Base-by-base conservation (phyloP, 2,888 invertebrate species). In the Tenthredo scrophulariae region DNA sequence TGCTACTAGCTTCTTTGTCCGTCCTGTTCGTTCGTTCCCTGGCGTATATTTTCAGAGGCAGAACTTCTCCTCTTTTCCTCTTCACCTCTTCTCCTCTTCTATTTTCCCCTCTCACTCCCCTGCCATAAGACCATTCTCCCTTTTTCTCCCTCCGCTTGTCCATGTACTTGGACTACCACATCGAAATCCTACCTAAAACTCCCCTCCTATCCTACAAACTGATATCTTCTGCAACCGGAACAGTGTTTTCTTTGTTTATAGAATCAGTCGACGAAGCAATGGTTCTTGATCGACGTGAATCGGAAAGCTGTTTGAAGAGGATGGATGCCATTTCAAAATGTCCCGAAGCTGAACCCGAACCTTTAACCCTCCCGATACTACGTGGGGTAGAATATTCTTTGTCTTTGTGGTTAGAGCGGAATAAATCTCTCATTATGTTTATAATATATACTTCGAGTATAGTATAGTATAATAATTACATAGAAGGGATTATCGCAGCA, bases 1-100 rank as follows among this genome's bases (percentile, higher is more conserved):
- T 70, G 80, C 40, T 85, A 67, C 80, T 54, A n/a, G 65, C 85
- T 85, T 85, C 85, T 85, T 85, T 85, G 82, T 85, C 80, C 85
- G 70, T 70, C 29, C 80, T 72, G 67, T 70, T 85, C 85, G 75
- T 54, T 54, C 37, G 67, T 85, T 67, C 50, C 70, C 80, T 65
- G 67, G 85, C 85, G 85, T 85, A 85, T 85, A 85, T 85, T 82
- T 85, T 82, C 46, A 85, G 85, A 85, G 37, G 37, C 75, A 67
- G 46, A 29, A 54, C 18, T 79, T 79, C 58, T 40, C n/a, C 65
- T 40, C 37, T 18, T 46, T 22, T 46, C 37, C 84, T 54, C 74
- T 84, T 43, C 54, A 37, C 75, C 22, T 37, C 62, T 29, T 75
- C 67, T 67, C 58, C 84, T 22, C n/a, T 7, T 40, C 67, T 40